Evolutionary conservation across 2,797 vertebrate species (phyloP).

Genomic region (Rhadinocentrus ornatus): DNA sequence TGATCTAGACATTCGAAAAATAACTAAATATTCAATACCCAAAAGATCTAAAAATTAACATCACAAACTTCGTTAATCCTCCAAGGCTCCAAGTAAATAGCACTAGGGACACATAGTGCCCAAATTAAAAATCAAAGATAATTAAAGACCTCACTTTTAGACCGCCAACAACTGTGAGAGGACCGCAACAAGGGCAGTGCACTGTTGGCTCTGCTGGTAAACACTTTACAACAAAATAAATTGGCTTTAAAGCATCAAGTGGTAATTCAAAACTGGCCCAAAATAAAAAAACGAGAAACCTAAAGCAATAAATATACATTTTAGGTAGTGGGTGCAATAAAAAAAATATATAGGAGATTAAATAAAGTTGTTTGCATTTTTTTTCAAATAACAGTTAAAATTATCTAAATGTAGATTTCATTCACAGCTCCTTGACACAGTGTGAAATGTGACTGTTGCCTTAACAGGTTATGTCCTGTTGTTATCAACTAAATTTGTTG

Average conservation of each 20-base stretch:
- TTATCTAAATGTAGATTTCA: conserved; percentile 4
- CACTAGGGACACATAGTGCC: not conserved
- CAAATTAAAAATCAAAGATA: conserved; percentile 1
- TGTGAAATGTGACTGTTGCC: no score
- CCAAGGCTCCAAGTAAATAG: not conserved
- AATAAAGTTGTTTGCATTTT: no score
- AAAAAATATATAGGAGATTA: not conserved
- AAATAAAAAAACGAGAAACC: conserved; percentile 30
- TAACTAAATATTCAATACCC: not conserved
- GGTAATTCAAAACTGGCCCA: conserved; percentile 54
- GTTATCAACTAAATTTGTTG: not conserved
- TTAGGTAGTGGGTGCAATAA: not conserved
- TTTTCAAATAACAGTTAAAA: not conserved
- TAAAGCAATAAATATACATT: conserved; percentile 23
- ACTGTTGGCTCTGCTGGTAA: conserved; percentile 16
- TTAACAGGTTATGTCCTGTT: not conserved
- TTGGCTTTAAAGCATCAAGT: conserved; percentile 47
- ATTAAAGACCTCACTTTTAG: conserved; percentile 9
- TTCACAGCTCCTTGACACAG: not conserved
- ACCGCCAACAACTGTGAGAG: conserved; percentile 18
- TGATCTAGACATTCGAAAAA: not conserved
- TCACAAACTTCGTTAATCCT: conserved; percentile 3
- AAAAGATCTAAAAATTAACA: not conserved
- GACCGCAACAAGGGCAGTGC: conserved; percentile 38
- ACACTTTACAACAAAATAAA: conserved; percentile 24